Conservation (phyloP, 2,113 vertebrate genomes). For the Gracilinanus agilis region DNA sequence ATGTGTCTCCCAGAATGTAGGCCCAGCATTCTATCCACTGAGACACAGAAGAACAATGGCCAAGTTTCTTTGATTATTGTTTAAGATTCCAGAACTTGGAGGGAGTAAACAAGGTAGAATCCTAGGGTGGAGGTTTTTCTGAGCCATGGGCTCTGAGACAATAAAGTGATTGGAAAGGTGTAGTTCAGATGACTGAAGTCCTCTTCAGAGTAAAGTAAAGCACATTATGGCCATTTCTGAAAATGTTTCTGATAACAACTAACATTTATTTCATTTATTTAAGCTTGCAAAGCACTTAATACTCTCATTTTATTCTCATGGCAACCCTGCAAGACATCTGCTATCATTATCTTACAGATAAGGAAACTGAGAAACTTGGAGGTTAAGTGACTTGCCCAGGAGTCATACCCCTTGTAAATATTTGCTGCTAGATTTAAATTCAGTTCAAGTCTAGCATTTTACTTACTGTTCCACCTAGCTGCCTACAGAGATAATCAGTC, state of each 20-base stretch:
- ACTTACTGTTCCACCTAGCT: too few species aligned
- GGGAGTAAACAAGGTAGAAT: not conserved
- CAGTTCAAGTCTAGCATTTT: not conserved
- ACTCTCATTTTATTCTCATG: constrained; percentile 6
- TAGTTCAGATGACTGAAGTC: not conserved
- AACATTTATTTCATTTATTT: too few species aligned
- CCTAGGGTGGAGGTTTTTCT: not conserved
- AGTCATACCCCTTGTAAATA: not conserved
- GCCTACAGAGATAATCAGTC: not conserved
- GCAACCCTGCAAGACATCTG: too few species aligned
- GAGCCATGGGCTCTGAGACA: too few species aligned
- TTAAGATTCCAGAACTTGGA: not conserved
- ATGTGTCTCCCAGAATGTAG: not conserved
- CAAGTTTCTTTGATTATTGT: not conserved
- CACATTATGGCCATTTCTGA: not conserved
- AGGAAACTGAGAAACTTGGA: not conserved
- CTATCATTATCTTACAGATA: not conserved
- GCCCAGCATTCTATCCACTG: not conserved
- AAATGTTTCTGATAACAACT: too few species aligned
- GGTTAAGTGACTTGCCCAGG: not conserved
- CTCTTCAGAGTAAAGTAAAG: not conserved
- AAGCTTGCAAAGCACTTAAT: not conserved
- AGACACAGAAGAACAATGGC: not conserved
- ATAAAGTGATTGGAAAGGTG: not conserved
- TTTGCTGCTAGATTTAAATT: not conserved